A percentile compares a stretch with the other conserved stretches of the same genome.
phyloP scores from a whole-genome alignment of 2,888 invertebrate species.

The Andrena praecox region DNA sequence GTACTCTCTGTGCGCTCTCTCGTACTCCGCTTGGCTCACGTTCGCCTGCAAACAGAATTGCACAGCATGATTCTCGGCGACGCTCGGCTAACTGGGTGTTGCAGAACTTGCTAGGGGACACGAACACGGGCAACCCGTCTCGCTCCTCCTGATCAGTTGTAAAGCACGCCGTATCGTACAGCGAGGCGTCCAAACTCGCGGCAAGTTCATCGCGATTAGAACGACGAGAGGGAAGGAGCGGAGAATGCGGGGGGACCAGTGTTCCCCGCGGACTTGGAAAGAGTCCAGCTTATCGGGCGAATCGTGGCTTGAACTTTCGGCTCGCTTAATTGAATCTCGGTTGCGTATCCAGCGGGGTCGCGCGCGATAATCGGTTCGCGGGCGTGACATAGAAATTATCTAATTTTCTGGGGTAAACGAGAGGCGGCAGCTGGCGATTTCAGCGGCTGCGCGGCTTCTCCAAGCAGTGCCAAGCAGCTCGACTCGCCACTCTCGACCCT shows the following conservation, averaged over 20 bases:
- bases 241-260: no score
- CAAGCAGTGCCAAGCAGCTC: background rate
- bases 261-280: background rate
- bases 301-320: slow-evolving; percentile 65
- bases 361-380: slow-evolving; percentile 67
- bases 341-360: slow-evolving; percentile 27
- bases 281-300: background rate
- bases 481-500: slow-evolving; percentile 24
- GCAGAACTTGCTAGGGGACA: background rate
- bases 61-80: background rate
- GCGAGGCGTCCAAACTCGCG: no score
- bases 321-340: slow-evolving; percentile 71
- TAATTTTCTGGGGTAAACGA: slow-evolving; percentile 63
- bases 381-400: slow-evolving; percentile 67
- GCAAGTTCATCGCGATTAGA: no score
- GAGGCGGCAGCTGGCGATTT: slow-evolving; percentile 42
- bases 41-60: slow-evolving; percentile 86
- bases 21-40: slow-evolving; percentile 88
- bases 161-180: no score
- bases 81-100: background rate
- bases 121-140: no score
- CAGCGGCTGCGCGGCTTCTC: background rate
- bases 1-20: slow-evolving; percentile 88
- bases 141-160: no score
- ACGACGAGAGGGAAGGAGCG: no score